A percentile compares a stretch with the other conserved stretches of the same genome.
These are phyloP conservation scores for Cuculus canorus DNA, from an alignment of 2,797 vertebrate genomes.

Conservation along the genomic window DNA sequence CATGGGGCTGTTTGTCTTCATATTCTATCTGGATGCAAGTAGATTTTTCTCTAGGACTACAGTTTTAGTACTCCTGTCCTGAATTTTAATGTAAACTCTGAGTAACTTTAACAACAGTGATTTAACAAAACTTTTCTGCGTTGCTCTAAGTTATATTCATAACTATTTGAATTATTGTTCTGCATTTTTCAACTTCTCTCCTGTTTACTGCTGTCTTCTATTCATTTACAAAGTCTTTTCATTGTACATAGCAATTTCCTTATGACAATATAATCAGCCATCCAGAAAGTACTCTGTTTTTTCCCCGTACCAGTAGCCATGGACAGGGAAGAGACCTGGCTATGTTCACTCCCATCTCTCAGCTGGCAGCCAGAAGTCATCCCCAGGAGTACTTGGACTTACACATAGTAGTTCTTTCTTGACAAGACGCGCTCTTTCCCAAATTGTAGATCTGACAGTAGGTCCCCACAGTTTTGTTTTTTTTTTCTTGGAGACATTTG, in stretches of 20 bases:
- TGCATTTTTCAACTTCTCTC: neutral
- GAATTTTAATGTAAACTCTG: neutral
- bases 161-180: neutral
- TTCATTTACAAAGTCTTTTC: neutral
- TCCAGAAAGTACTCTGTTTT: neutral
- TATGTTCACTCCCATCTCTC: accelerated
- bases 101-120: neutral
- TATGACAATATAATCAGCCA: neutral
- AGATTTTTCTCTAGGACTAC: neutral
- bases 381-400: neutral
- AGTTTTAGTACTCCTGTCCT: too few relatives aligned
- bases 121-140: neutral
- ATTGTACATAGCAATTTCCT: neutral
- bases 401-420: neutral
- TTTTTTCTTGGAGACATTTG: neutral
- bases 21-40: neutral
- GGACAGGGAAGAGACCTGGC: neutral
- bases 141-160: neutral
- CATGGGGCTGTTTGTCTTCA: neutral
- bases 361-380: neutral
- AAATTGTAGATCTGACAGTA: neutral
- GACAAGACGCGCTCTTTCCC: accelerated
- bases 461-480: neutral
- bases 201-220: neutral
- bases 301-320: neutral